A percentile compares a stretch with the other conserved stretches of the same genome.
Conservation (phyloP, 2,888 invertebrate genomes). For the Tipula unca region DNA sequence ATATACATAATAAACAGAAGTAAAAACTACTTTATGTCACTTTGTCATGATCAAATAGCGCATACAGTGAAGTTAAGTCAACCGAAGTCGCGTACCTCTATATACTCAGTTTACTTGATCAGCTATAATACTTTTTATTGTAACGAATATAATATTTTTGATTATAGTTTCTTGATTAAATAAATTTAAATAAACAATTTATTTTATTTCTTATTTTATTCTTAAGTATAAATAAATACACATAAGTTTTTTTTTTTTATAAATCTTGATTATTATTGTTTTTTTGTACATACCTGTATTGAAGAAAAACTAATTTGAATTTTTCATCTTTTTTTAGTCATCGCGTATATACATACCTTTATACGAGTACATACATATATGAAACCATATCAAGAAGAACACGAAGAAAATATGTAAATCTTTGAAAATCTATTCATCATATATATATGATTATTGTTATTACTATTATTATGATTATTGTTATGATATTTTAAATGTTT, state of each 20-base stretch:
- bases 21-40: not conserved
- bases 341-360: not conserved
- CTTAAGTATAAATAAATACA: not conserved
- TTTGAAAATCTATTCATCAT: not conserved
- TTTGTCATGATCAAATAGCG: not conserved
- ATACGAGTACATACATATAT: not conserved
- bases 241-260: not conserved
- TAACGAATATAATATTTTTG: not conserved
- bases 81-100: not conserved
- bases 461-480: not conserved
- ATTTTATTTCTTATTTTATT: slow-evolving; percentile 14
- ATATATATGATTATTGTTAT: not conserved
- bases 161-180: slow-evolving; percentile 14
- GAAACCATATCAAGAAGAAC: not conserved
- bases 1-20: not conserved
- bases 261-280: slow-evolving; percentile 8
- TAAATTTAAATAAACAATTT: slow-evolving; percentile 14
- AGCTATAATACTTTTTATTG: not conserved
- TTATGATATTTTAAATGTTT: not conserved
- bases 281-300: not conserved
- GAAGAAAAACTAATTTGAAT: slow-evolving; percentile 8
- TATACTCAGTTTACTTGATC: not conserved
- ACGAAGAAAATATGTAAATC: not conserved
- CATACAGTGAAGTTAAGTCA: not conserved
- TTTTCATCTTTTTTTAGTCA: not conserved